Evolutionary conservation across 2,113 vertebrate species (phyloP).

Genomic region (Falco punctatus): DNA sequence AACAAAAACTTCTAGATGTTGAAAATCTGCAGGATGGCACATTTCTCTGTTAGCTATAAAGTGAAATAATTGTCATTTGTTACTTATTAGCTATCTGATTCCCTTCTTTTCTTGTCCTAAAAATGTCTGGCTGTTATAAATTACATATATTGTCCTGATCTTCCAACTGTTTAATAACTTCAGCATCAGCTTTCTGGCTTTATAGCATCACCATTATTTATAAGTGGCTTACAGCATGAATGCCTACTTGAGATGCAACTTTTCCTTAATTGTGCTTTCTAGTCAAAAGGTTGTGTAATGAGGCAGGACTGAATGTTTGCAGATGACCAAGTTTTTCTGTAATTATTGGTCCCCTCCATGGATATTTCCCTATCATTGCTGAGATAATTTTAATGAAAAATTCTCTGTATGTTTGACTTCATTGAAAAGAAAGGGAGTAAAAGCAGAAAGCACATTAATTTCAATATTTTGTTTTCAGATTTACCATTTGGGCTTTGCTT

Average conservation of each 20-base stretch:
- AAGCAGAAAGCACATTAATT: neutral
- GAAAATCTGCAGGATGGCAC: neutral
- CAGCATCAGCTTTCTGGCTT: neutral
- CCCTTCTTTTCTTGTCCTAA: neutral
- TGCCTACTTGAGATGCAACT: neutral
- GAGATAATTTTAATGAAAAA: neutral
- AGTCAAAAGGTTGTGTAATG: neutral
- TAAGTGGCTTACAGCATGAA: neutral
- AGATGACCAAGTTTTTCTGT: neutral
- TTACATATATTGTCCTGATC: neutral
- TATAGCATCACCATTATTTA: neutral
- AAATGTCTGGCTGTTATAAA: neutral
- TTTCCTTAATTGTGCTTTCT: neutral
- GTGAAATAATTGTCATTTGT: neutral
- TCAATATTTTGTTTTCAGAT: slow-evolving; percentile 68
- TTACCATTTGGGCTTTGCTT: slow-evolving; percentile 85
- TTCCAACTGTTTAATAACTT: neutral
- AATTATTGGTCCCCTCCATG: neutral
- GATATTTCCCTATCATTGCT: neutral
- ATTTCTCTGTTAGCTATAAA: neutral
- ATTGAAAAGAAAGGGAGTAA: neutral
- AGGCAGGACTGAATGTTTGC: neutral
- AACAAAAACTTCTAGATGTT: neutral
- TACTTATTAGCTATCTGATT: neutral
- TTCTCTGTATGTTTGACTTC: neutral